Evolutionary conservation across 2,113 vertebrate species (phyloP).

Genomic region (Chelonoidis abingdonii): DNA sequence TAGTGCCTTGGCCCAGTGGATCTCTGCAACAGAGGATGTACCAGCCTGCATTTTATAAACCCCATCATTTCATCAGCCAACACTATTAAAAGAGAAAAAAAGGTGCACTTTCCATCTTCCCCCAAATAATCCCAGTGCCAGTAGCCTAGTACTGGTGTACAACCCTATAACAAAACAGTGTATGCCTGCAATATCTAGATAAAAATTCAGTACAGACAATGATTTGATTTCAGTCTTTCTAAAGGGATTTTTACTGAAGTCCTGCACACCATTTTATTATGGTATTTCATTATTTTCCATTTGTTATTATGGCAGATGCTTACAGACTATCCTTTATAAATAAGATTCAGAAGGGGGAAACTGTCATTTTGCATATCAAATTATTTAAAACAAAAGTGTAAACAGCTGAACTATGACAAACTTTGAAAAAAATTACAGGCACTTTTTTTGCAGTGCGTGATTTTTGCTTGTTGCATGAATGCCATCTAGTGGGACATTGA

Average conservation of each 20-base stretch:
- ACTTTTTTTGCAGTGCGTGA: fast-evolving
- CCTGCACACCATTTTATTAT: not conserved
- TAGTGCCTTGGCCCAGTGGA: not conserved
- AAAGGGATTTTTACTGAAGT: not conserved
- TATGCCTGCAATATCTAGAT: not conserved
- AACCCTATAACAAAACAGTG: not conserved
- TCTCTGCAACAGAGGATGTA: not conserved
- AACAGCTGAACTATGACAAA: not conserved
- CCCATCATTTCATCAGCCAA: not conserved
- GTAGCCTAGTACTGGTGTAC: not conserved
- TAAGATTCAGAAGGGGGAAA: fast-evolving
- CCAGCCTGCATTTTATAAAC: not conserved
- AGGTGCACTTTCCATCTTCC: not conserved
- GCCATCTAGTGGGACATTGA: constrained; percentile 54
- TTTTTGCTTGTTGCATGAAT: constrained; percentile 34
- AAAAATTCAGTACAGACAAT: not conserved
- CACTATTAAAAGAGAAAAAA: not conserved
- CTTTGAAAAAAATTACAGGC: fast-evolving
- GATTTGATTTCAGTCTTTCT: not conserved
- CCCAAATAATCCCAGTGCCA: not conserved
- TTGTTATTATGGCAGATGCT: fast-evolving
- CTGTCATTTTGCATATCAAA: fast-evolving
- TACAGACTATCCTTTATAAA: not conserved
- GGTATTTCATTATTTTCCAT: not conserved
- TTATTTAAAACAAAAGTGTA: not conserved